phyloP scores from a whole-genome alignment of 2,888 invertebrate genomes.

The Branchellion lobata region DNA sequence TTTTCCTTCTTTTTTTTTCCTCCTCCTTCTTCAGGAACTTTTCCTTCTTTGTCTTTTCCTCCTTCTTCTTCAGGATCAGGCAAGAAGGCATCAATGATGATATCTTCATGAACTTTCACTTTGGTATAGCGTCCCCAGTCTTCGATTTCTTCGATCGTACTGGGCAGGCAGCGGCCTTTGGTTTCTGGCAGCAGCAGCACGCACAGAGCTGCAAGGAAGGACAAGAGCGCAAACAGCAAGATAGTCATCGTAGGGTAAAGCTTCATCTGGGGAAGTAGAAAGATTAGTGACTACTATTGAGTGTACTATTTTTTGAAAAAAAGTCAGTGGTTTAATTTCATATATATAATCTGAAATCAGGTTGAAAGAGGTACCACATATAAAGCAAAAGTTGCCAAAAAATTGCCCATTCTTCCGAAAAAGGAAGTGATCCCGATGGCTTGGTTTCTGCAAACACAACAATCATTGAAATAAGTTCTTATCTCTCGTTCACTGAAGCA shows the following conservation, averaged over 20 bases:
- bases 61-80: too few relatives aligned
- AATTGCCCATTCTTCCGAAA: constrained; percentile 59
- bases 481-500: background rate
- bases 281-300: too few relatives aligned
- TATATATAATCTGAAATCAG: too few relatives aligned
- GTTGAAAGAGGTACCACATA: too few relatives aligned
- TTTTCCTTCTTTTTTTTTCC: too few relatives aligned
- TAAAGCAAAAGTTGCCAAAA: constrained; percentile 57
- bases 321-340: too few relatives aligned
- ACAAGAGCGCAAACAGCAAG: constrained; percentile 52
- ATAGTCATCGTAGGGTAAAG: background rate
- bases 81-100: too few relatives aligned
- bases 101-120: background rate
- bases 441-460: constrained; percentile 55
- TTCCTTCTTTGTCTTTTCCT: too few relatives aligned
- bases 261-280: background rate
- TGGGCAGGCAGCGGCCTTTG: constrained; percentile 53
- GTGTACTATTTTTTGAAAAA: too few relatives aligned
- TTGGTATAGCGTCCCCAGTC: constrained; percentile 43
- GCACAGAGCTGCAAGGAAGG: constrained; percentile 51
- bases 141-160: constrained; percentile 54
- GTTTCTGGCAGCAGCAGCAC: constrained; percentile 53
- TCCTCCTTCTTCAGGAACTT: too few relatives aligned
- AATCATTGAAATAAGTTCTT: background rate
- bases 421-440: constrained; percentile 58